phyloP scores from a whole-genome alignment of 2,113 vertebrate genomes.

The Centropristis striata region DNA sequence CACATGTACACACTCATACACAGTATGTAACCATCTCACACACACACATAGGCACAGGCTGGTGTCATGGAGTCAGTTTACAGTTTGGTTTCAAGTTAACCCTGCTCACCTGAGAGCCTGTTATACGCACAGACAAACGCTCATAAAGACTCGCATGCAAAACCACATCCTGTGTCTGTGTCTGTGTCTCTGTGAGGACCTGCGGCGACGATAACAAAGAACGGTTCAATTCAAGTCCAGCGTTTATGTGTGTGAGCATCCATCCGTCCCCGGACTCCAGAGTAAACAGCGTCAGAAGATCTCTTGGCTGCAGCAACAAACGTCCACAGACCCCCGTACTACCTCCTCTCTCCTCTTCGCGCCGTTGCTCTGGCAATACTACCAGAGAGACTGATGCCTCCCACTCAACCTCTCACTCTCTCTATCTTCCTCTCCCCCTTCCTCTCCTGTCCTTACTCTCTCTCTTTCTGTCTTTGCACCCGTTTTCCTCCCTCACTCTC shows the following conservation, averaged over 20 bases:
- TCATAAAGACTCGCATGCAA: slow-evolving; percentile 23
- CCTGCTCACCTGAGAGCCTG: slow-evolving; percentile 69
- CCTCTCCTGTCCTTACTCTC: slow-evolving; percentile 29
- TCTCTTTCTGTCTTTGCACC: slow-evolving; percentile 52
- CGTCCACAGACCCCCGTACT: neutral
- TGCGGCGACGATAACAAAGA: neutral
- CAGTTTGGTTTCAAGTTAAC: slow-evolving; percentile 73
- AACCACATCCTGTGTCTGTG: slow-evolving; percentile 63
- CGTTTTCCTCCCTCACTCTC: slow-evolving; percentile 63
- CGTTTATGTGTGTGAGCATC: slow-evolving; percentile 37
- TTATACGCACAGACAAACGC: slow-evolving; percentile 36
- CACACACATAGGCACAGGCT: neutral
- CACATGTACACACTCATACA: slow-evolving; percentile 9
- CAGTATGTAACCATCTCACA: neutral
- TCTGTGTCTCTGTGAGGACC: neutral
- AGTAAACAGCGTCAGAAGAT: slow-evolving; percentile 37
- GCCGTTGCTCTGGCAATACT: slow-evolving; percentile 50
- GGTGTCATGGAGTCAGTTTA: slow-evolving; percentile 72
- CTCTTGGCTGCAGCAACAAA: slow-evolving; percentile 37
- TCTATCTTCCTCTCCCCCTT: slow-evolving; percentile 19
- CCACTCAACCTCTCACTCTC: slow-evolving; percentile 58
- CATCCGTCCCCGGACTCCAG: slow-evolving; percentile 37
- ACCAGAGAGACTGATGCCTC: slow-evolving; percentile 61
- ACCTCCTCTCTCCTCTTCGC: slow-evolving; percentile 44
- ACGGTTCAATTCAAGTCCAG: slow-evolving; percentile 10